Conservation (phyloP, 2,113 vertebrate genomes). For the Rostratula benghalensis region DNA sequence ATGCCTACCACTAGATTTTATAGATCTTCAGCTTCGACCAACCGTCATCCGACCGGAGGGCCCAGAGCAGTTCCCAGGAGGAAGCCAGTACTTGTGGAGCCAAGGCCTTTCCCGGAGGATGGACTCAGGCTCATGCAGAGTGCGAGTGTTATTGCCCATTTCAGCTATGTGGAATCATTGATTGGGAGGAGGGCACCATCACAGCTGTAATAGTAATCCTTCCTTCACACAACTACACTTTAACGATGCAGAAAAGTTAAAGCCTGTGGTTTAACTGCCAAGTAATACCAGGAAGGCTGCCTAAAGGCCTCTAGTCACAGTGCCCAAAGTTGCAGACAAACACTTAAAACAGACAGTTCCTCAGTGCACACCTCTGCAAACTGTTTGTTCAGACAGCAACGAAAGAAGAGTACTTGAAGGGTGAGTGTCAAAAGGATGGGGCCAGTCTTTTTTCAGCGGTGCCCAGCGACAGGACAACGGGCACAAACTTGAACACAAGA, state of each 20-base stretch:
- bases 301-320: background rate
- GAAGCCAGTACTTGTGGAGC: background rate
- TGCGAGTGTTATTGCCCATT: background rate
- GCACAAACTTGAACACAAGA: no score
- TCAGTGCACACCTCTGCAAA: background rate
- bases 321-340: background rate
- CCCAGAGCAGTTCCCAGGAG: background rate
- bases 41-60: rapidly evolving
- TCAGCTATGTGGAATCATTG: background rate
- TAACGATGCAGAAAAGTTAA: background rate
- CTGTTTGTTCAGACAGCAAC: background rate
- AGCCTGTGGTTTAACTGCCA: background rate
- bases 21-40: background rate
- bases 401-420: background rate
- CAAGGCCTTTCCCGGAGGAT: background rate
- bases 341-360: background rate
- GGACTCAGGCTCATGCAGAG: background rate
- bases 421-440: no score
- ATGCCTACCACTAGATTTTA: background rate
- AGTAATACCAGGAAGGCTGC: background rate
- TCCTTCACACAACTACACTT: background rate
- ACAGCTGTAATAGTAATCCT: background rate
- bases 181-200: background rate
- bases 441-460: no score
- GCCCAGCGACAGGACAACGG: no score